A percentile compares a stretch with the other conserved stretches of the same genome.
phyloP scores from a whole-genome alignment of 2,113 vertebrate species.

The Acrocephalus kingi region DNA sequence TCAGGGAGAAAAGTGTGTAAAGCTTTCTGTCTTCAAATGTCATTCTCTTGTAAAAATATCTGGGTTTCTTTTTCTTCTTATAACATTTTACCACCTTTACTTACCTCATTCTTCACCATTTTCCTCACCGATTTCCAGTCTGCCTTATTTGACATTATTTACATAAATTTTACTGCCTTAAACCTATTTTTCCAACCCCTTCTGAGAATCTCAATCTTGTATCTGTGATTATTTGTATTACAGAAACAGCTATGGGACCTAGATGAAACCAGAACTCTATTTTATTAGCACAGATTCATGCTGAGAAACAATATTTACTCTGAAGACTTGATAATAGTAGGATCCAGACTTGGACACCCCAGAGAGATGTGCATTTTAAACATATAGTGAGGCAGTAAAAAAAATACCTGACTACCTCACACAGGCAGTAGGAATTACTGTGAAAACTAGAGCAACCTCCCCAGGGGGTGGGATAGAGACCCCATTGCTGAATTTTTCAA shows the following conservation, averaged over 20 bases:
- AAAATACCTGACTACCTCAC: neutral
- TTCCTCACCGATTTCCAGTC: neutral
- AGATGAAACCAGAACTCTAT: slow-evolving; percentile 6
- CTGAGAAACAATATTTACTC: slow-evolving; percentile 27
- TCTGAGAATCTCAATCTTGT: slow-evolving; percentile 22
- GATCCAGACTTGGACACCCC: neutral
- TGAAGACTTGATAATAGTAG: slow-evolving; percentile 26
- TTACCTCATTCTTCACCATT: neutral
- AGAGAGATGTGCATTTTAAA: neutral
- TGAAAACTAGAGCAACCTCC: neutral
- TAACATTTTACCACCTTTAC: neutral
- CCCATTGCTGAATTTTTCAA: neutral
- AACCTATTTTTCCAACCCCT: slow-evolving; percentile 11
- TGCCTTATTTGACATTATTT: neutral
- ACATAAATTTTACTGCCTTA: slow-evolving; percentile 1
- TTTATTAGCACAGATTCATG: slow-evolving; percentile 1
- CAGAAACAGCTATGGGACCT: neutral
- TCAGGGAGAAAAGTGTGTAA: neutral
- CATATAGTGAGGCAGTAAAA: neutral
- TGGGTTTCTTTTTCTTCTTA: neutral
- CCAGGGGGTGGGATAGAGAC: neutral
- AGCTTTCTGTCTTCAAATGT: neutral
- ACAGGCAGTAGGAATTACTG: neutral
- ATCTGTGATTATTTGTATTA: slow-evolving; percentile 52
- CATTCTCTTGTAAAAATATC: neutral